Evolutionary conservation across 2,797 vertebrate genomes (phyloP).

Genomic region (Rhabdomys pumilio): DNA sequence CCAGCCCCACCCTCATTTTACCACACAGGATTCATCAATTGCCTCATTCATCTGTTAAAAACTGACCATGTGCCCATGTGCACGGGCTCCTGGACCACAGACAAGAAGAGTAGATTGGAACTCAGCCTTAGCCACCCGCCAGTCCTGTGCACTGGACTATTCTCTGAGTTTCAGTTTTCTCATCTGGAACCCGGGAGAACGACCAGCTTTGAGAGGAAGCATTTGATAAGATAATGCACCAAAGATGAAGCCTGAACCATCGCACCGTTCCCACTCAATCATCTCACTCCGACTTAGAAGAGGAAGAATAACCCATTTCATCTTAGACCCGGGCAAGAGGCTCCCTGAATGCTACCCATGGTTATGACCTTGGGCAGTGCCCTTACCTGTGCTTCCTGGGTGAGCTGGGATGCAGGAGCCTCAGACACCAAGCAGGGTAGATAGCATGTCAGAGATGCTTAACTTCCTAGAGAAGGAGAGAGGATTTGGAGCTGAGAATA

Average conservation of each 20-base stretch:
- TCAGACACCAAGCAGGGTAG: conserved; percentile 7
- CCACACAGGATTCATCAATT: neutral
- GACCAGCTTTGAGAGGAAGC: neutral
- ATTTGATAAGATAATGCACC: neutral
- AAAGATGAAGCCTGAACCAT: neutral
- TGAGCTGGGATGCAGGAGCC: neutral
- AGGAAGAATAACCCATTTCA: neutral
- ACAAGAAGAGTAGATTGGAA: neutral
- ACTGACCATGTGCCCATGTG: neutral
- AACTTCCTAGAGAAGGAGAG: conserved; percentile 39
- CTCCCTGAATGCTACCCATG: neutral
- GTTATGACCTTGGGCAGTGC: neutral
- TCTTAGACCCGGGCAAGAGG: too few relatives aligned
- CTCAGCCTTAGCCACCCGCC: neutral
- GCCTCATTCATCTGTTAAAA: conserved; percentile 5
- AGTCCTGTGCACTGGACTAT: neutral
- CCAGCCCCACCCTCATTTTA: neutral
- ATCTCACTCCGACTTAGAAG: neutral
- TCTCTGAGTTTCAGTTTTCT: conserved; percentile 1
- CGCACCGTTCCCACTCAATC: accelerated
- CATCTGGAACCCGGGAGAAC: neutral
- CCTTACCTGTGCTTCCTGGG: conserved; percentile 71
- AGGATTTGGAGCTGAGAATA: neutral
- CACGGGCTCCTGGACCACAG: neutral
- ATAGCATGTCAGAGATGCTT: neutral